A percentile compares a stretch with the other conserved stretches of the same genome.
These are phyloP conservation scores for Aeoliscus strigatus DNA, from an alignment of 2,797 vertebrate genomes.

Conservation along the genomic window DNA sequence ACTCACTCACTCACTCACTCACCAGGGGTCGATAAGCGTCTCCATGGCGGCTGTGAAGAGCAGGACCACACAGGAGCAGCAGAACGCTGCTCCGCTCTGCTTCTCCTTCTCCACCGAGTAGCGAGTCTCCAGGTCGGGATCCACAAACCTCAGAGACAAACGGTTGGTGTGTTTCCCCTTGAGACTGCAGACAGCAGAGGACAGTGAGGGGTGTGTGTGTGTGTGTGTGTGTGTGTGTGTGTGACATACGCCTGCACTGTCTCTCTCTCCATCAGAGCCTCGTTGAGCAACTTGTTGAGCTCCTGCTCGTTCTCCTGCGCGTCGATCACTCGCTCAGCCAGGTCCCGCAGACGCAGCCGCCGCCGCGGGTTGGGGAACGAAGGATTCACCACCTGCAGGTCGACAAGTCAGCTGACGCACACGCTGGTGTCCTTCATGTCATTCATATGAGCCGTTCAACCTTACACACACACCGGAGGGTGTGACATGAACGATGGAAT, in stretches of 20 bases:
- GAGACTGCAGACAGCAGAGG: constrained; percentile 67
- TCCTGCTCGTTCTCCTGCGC: constrained; percentile 92
- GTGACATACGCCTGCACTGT: constrained; percentile 87
- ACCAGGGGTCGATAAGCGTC: constrained; percentile 88
- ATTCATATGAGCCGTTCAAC: no score
- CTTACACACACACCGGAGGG: no score
- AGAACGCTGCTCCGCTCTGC: constrained; percentile 87
- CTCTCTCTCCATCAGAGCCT: constrained; percentile 90
- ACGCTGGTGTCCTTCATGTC: no score
- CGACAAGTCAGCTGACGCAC: constrained; percentile 1
- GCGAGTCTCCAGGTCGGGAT: constrained; percentile 81
- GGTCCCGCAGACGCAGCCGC: constrained; percentile 83
- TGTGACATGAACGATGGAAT: no score
- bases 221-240: no score
- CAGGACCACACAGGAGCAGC: constrained; percentile 86
- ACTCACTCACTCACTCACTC: constrained; percentile 37
- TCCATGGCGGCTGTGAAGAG: constrained; percentile 84
- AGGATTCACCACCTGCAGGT: constrained; percentile 84
- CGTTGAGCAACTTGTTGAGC: constrained; percentile 91
- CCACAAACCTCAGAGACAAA: constrained; percentile 82
- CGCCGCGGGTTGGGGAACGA: constrained; percentile 91
- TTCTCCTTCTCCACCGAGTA: constrained; percentile 93
- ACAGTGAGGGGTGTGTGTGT: not conserved
- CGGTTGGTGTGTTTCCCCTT: constrained; percentile 81
- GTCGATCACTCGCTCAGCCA: constrained; percentile 88